Conservation (phyloP, 2,113 vertebrate genomes). For the Monopterus albus region DNA sequence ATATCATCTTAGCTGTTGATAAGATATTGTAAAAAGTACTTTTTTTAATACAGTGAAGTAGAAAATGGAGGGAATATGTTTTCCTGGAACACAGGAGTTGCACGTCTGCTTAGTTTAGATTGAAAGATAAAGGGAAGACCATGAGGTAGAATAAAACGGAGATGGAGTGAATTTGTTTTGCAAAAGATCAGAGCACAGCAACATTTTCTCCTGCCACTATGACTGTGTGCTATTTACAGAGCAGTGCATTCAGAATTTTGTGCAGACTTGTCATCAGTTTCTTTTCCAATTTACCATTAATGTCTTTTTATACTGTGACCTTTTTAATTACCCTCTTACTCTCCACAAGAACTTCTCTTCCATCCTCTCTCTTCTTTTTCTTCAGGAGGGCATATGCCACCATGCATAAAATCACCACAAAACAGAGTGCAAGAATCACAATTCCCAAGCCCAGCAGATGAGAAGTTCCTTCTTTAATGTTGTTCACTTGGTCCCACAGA, state of each 20-base stretch:
- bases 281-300: background rate
- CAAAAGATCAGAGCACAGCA: background rate
- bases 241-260: background rate
- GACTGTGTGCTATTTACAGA: background rate
- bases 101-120: background rate
- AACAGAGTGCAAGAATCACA: slow-evolving; percentile 73
- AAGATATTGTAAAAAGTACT: background rate
- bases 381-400: slow-evolving; percentile 55
- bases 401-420: slow-evolving; percentile 57
- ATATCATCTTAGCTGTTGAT: background rate
- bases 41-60: no score
- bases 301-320: slow-evolving; percentile 74
- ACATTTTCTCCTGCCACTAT: background rate
- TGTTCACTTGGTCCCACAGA: slow-evolving; percentile 71
- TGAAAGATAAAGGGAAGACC: background rate
- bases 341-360: slow-evolving; percentile 76
- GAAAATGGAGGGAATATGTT: background rate
- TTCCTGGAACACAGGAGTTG: background rate
- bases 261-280: background rate
- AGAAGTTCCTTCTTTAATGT: slow-evolving; percentile 40
- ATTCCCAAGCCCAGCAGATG: slow-evolving; percentile 75
- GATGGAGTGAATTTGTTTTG: no score
- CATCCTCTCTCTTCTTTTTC: slow-evolving; percentile 72
- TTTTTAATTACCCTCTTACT: slow-evolving; percentile 73
- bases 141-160: background rate